Evolutionary conservation across 1,140 invertebrate genomes (phyloP).

Genomic region (Papilio aristodemus): DNA sequence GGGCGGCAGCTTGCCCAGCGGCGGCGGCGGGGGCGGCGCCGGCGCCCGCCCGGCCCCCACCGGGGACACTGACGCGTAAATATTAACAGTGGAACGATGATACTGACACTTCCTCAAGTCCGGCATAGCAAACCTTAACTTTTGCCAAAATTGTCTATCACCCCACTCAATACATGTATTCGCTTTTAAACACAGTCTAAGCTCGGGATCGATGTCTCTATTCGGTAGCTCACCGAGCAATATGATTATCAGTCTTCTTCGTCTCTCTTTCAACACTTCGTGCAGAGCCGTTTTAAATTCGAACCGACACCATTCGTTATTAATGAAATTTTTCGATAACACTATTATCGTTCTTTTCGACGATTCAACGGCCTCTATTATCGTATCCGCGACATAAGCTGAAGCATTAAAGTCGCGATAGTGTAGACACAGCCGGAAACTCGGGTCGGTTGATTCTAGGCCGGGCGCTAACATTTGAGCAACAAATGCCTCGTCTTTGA

Average conservation of each 20-base stretch:
- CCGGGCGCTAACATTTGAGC: constrained; percentile 91
- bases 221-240: constrained; percentile 91
- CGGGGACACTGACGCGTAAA: constrained; percentile 83
- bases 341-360: constrained; percentile 94
- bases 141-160: constrained; percentile 96
- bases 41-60: constrained; percentile 81
- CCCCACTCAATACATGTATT: constrained; percentile 95
- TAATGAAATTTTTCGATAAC: constrained; percentile 94
- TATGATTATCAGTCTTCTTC: constrained; percentile 91
- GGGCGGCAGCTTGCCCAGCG: constrained; percentile 80
- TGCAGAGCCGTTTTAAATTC: constrained; percentile 96
- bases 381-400: constrained; percentile 91
- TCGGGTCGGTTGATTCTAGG: constrained; percentile 87
- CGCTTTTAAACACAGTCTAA: constrained; percentile 92
- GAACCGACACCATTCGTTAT: constrained; percentile 96
- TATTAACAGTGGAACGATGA: constrained; percentile 83
- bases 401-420: constrained; percentile 91
- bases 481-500: constrained; percentile 94
- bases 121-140: constrained; percentile 94
- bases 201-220: constrained; percentile 92
- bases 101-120: constrained; percentile 84
- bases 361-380: constrained; percentile 94
- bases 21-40: constrained; percentile 84
- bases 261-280: constrained; percentile 91
- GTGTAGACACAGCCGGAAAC: constrained; percentile 91